Evolutionary conservation across 2,797 vertebrate species (phyloP), one percentile per base, ranked within the genome.

Genomic region (Xiphophorus birchmanni): DNA sequence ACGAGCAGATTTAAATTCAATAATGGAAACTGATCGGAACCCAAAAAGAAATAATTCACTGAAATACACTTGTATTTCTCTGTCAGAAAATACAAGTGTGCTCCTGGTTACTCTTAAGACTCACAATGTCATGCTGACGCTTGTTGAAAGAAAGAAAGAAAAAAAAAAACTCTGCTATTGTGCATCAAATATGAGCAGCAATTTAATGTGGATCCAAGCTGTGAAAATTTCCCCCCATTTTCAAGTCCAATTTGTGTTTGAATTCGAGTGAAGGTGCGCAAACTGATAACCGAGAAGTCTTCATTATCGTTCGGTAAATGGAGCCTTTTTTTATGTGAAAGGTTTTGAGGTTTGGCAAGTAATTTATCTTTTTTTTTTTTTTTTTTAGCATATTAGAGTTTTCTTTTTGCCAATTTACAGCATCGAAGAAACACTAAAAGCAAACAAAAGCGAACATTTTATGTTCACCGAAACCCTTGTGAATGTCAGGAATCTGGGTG

Each of bases 191-290:
- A 71, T 44, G 17, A 26, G 45, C n/a, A 72, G 42, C 67, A 44
- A 72, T 45, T 72, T 72, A 45, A 72, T 18, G 42, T 44, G 23
- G 67, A 71, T 71, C 40, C 67, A 72, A n/a, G 7, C 69, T 72
- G 26, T 72, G 42, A 72, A 47, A 15, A 17, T 29, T 7, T 9
- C 29, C 4, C 42, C 42, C 42, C 42, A 72, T 45, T 47, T 13
- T 29, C 26, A 29, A 26, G 26, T 58, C 54, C 54, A 58, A 58
- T 58, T 58, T 58, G n/a, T 29, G 54, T 29, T 58, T 29, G 54
- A 12, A 58, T 58, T 58, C 11, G 26, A 58, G 26, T 13, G 26
- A 58, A 58, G 54, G 29, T 58, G 26, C 3, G 0, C 11, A 58
- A 58, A 29, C 54, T 5, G 54, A 58, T 58, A n/a, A 58, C 54